phyloP scores from a whole-genome alignment of 2,797 vertebrate genomes.

The Sebastes oblongus region DNA sequence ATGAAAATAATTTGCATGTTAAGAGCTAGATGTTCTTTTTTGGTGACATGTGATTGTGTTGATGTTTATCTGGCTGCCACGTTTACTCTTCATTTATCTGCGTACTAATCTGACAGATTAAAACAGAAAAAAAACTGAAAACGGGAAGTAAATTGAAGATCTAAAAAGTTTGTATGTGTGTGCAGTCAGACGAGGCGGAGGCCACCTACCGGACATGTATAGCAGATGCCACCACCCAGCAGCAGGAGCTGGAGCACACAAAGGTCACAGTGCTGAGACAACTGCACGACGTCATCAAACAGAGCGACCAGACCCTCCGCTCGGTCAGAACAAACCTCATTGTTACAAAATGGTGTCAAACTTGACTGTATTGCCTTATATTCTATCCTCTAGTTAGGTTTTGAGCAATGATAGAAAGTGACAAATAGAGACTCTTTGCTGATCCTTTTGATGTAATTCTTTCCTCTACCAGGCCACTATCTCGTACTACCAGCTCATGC shows the following conservation, averaged over 20 bases:
- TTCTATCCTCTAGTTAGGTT: neutral
- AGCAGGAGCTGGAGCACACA: conserved; percentile 94
- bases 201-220: conserved; percentile 94
- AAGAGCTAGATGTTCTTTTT: neutral
- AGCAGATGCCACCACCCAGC: conserved; percentile 91
- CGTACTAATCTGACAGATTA: neutral
- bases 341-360: neutral
- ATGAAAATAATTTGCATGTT: neutral
- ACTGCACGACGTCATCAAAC: conserved; percentile 94
- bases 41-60: neutral
- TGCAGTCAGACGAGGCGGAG: conserved; percentile 93
- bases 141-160: neutral
- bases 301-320: conserved; percentile 95
- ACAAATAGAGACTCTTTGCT: neutral
- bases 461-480: conserved; percentile 87
- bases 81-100: neutral
- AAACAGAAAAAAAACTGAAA: neutral
- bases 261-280: conserved; percentile 93
- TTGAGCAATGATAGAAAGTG: neutral
- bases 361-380: neutral
- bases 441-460: neutral
- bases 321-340: conserved; percentile 79
- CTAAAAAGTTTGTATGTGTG: neutral
- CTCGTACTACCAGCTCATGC: conserved; percentile 97
- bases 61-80: neutral